Percentiles rank a stretch among this genome's conserved stretches.
phyloP scores from a whole-genome alignment of 2,113 vertebrate genomes.

The Acrocephalus arundinaceus region DNA sequence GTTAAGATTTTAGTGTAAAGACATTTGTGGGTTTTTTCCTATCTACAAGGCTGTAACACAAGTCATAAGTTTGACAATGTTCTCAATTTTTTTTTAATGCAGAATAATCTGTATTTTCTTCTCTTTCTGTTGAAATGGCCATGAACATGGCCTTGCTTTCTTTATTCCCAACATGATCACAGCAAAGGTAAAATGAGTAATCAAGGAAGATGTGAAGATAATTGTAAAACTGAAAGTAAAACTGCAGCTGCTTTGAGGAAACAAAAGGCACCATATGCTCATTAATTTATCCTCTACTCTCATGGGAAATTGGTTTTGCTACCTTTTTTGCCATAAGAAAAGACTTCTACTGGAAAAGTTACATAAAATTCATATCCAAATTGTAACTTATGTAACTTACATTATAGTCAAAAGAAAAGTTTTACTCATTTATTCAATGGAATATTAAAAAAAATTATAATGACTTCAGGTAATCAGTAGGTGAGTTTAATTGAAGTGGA shows the following conservation, averaged over 20 bases:
- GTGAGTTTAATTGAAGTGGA: not conserved
- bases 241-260: not conserved
- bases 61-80: not conserved
- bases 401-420: not conserved
- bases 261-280: not conserved
- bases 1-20: not conserved
- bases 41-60: not conserved
- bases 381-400: not conserved
- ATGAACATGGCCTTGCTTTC: not conserved
- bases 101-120: not conserved
- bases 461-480: not conserved
- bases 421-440: not conserved
- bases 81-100: not conserved
- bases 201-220: not conserved
- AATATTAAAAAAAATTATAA: not conserved
- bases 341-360: not conserved
- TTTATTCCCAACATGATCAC: not conserved
- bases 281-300: not conserved
- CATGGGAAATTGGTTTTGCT: not conserved
- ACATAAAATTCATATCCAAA: not conserved
- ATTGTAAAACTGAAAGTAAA: not conserved
- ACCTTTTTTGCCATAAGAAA: not conserved
- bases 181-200: not conserved
- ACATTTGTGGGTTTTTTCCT: not conserved
- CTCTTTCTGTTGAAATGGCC: no score